Evolutionary conservation across 1,140 invertebrate species (phyloP), one percentile per base, ranked within the genome.

Genomic region (Heliothis virescens): DNA sequence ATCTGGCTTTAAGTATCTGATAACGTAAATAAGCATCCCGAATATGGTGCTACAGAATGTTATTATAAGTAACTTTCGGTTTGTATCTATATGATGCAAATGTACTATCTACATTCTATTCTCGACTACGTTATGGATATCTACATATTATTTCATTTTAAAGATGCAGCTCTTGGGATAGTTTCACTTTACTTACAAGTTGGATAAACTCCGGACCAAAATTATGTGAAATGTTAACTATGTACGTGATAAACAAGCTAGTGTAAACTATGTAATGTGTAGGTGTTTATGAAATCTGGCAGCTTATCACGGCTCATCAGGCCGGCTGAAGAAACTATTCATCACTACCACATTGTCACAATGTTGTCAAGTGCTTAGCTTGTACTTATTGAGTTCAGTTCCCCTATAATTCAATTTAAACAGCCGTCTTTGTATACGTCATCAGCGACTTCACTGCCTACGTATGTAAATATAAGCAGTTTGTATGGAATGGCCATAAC

Each of bases 391-490:
- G 34, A 72, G 15, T 57, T 62, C 72, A 48, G 72, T 75, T 47
- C 29, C 41, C 72, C 55, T 55, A 52, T 62, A 75, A 75, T 75
- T 74, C 41, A 74, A 74, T 74, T 75, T 60, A 29, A 75, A 62
- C 47, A 62, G 55, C 18, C 34, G 34, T 75, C 41, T 62, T 50
- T 75, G 57, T 50, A 41, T 29, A 34, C 72, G 69, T 50, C 69
- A 72, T 57, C 52, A 48, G n/a, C 29, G 12, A 13, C 57, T 59
- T 62, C 72, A 59, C 29, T 50, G 34, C 69, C 55, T 41, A 21
- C 59, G 34, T 76, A 67, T 78, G 52, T 75, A 50, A 76, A 86
- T 82, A 86, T 74, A 75, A 82, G 74, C 67, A 53, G 34, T 12
- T 26, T 18, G 78, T 63, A 81, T 59, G 16, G 59, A 29, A 63